Evolutionary conservation across 1,140 invertebrate species (phyloP), one percentile per base, ranked within the genome.

Genomic region (Musca vetustissima): DNA sequence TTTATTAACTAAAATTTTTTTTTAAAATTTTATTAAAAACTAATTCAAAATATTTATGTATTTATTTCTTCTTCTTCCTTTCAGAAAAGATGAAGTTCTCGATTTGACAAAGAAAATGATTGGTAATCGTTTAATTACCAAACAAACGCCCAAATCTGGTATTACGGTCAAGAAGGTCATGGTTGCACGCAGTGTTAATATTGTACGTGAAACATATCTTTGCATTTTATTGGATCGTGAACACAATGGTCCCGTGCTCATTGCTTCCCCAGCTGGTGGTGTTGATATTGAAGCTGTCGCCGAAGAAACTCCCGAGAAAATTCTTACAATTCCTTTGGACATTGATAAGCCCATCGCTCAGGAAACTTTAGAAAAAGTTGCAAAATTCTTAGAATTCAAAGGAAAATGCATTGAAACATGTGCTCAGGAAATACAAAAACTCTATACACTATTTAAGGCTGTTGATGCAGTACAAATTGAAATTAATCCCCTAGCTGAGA

Each of bases 401-500:
- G 92, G 90, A 1, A 80, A 86, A 55, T 75, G 92, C 13, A 43
- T 77, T 2, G 79, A 87, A 49, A 90, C 94, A 83, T 96, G 95
- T 74, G 90, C 93, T 11, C 85, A 89, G 28, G 94, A 99, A 87
- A 91, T 99, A 21, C 89, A 91, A 80, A 93, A 92, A 76, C 81
- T 99, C 6, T 99, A 96, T 88, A 86, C 94, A 65, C 84, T 99
- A 25, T 99, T 99, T 82, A 83, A 93, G 53, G 91, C 93, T 75
- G 93, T 98, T 32, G 98, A 99, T 88, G 97, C 97, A 11, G 91
- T 95, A 32, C 98, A 99, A 85, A 85, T 99, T 59, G 98, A 99
- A 88, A 99, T 99, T 64, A 99, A 99, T 88, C 98, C 98, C 2
- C 87, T 99, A 74, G 98, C 95, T 19, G 96, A 98, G 83, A 98